phyloP scores from a whole-genome alignment of 2,797 vertebrate species.

The Malurus leucopterus region DNA sequence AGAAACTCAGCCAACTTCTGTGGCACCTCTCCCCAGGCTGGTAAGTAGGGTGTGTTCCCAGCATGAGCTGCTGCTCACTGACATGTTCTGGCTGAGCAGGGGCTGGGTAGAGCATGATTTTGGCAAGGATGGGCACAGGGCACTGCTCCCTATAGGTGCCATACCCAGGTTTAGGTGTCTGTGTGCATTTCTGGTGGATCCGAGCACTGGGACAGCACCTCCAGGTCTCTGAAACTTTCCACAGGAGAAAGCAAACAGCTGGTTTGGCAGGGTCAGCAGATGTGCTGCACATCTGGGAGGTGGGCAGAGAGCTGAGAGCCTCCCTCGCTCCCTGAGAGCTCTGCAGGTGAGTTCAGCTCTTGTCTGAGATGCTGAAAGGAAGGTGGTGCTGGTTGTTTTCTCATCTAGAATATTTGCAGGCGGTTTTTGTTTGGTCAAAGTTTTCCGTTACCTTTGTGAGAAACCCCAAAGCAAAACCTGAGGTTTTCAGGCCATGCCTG shows the following conservation, averaged over 20 bases:
- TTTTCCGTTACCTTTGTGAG: not conserved
- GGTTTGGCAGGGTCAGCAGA: not conserved
- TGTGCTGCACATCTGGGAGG: not conserved
- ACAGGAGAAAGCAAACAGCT: not conserved
- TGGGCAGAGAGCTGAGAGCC: not conserved
- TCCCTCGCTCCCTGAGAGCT: too few species aligned
- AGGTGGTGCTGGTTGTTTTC: not conserved
- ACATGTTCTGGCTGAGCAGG: not conserved
- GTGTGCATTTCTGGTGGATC: rapidly evolving
- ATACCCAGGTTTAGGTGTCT: rapidly evolving
- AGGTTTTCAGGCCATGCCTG: not conserved
- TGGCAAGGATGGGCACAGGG: not conserved
- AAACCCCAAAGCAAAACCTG: not conserved
- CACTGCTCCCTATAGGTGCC: rapidly evolving
- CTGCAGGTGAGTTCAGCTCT: not conserved
- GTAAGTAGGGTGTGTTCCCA: not conserved
- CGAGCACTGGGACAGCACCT: rapidly evolving
- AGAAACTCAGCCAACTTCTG: not conserved
- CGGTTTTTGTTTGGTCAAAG: not conserved
- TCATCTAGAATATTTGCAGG: not conserved
- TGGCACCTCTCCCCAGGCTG: not conserved
- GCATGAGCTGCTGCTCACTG: rapidly evolving
- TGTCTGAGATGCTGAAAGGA: not conserved
- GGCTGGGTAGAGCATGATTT: not conserved
- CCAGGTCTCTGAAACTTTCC: not conserved